phyloP scores from a whole-genome alignment of 2,797 vertebrate genomes.

The Rhinoraja longicauda region DNA sequence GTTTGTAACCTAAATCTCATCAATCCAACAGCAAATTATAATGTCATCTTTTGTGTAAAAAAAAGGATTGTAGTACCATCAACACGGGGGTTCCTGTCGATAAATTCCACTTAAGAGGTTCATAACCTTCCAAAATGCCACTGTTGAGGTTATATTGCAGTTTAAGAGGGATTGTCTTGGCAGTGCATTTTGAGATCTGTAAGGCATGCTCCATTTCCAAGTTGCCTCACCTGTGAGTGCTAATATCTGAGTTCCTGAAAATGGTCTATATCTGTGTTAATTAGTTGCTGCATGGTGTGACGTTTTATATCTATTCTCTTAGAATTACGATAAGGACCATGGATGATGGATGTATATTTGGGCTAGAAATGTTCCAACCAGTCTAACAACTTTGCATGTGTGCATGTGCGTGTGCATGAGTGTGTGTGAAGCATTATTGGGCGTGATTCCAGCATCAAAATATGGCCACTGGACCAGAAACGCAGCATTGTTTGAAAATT shows the following conservation, averaged over 20 bases:
- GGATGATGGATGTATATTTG: background rate
- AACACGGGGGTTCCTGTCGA: background rate
- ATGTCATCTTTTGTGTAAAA: background rate
- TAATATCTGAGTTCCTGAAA: no score
- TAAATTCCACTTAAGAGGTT: background rate
- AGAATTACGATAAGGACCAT: background rate
- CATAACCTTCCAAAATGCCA: background rate
- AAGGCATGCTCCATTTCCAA: background rate
- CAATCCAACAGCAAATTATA: background rate
- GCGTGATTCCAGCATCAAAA: no score
- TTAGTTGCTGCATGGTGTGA: background rate
- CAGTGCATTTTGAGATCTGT: background rate
- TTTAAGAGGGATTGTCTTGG: background rate
- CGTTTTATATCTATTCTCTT: no score
- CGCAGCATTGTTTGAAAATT: background rate
- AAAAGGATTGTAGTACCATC: background rate
- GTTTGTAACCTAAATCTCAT: background rate
- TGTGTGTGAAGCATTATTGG: no score
- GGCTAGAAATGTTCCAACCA: background rate
- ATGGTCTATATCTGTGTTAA: background rate
- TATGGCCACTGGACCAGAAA: no score
- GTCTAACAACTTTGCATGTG: no score
- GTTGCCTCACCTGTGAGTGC: constrained; percentile 6
- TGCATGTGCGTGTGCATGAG: no score
- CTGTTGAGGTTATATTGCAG: background rate